Percentiles rank a stretch among this genome's conserved stretches.
Conservation (phyloP, 2,113 vertebrate genomes). For the Marmota monax region DNA sequence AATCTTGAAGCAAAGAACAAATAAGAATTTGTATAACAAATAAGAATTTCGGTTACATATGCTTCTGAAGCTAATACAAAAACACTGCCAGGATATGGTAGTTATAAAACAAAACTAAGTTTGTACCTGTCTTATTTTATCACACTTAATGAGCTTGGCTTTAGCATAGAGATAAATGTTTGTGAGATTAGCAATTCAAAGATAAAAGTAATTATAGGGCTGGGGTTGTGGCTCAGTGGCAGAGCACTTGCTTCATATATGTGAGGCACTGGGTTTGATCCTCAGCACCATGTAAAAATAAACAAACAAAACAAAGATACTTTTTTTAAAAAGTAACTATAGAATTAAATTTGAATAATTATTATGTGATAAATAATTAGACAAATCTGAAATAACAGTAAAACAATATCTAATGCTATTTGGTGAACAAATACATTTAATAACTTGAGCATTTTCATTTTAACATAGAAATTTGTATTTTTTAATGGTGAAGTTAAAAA, state of each 20-base stretch:
- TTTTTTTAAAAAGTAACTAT: not conserved
- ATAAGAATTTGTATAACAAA: not conserved
- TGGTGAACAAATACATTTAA: constrained; percentile 1
- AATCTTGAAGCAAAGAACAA: constrained; percentile 36
- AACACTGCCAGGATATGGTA: constrained; percentile 38
- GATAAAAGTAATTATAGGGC: constrained; percentile 2
- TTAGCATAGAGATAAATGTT: constrained; percentile 8
- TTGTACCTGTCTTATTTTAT: constrained; percentile 38
- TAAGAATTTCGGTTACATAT: constrained; percentile 23
- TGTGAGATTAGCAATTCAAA: constrained; percentile 24
- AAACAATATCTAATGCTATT: constrained; percentile 30
- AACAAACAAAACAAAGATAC: too few species aligned
- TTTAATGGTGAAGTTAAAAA: constrained; percentile 56
- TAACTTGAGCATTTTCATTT: constrained; percentile 25
- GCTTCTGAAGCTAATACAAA: constrained; percentile 34
- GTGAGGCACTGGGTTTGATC: too few species aligned
- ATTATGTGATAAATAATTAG: constrained; percentile 24
- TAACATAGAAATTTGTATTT: constrained; percentile 31
- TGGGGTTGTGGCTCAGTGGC: too few species aligned
- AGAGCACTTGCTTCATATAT: too few species aligned
- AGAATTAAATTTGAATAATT: constrained; percentile 17
- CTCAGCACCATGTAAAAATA: too few species aligned
- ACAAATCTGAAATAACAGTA: constrained; percentile 28
- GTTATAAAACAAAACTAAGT: constrained; percentile 63
- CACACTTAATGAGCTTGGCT: not conserved